A percentile compares a stretch with the other conserved stretches of the same genome.
phyloP scores from a whole-genome alignment of 2,113 vertebrate genomes.

The Phyllopteryx taeniolatus region DNA sequence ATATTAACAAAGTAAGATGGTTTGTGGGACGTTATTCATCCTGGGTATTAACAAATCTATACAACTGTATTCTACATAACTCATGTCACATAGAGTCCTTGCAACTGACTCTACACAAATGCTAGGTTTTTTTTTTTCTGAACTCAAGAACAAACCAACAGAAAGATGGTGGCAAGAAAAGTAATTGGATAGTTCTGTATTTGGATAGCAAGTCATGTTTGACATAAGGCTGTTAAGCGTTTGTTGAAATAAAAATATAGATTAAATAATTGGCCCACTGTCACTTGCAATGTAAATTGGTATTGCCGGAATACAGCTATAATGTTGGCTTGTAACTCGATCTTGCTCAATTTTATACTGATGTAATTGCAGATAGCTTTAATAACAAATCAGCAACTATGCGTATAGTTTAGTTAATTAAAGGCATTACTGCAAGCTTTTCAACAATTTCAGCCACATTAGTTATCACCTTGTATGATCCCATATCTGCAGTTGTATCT shows the following conservation, averaged over 20 bases:
- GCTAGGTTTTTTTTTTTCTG: background rate
- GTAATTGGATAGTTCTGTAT: background rate
- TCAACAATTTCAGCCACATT: background rate
- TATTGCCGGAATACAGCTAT: background rate
- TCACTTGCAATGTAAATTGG: background rate
- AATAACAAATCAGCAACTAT: background rate
- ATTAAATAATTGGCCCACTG: background rate
- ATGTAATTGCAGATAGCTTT: background rate
- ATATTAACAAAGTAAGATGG: slow-evolving; percentile 2
- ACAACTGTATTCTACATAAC: background rate
- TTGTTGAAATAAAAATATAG: background rate
- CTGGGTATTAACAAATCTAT: background rate
- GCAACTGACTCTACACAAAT: background rate
- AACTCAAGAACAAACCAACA: background rate
- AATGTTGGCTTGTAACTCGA: background rate
- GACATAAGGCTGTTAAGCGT: background rate
- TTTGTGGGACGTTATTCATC: background rate
- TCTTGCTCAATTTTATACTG: background rate
- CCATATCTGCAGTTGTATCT: background rate
- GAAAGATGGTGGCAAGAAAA: slow-evolving; percentile 1
- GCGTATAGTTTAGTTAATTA: background rate
- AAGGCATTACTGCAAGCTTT: background rate
- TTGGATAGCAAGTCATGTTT: background rate
- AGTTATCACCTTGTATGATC: background rate
- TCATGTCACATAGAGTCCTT: background rate